Percentiles rank a stretch among this genome's conserved stretches.
These are phyloP conservation scores for Mobula birostris DNA, from an alignment of 2,113 vertebrate species.

Conservation along the genomic window DNA sequence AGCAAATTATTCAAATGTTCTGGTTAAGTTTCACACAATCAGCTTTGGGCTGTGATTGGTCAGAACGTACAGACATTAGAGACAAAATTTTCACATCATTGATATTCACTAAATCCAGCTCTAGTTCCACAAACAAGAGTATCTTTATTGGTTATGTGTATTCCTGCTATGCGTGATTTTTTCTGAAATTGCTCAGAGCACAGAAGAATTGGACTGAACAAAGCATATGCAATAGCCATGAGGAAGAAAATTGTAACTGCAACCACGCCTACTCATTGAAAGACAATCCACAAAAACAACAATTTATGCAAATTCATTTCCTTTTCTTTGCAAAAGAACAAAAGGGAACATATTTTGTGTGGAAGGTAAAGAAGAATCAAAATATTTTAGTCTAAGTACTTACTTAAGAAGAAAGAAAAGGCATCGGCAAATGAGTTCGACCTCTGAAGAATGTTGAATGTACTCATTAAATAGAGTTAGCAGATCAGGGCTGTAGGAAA, in stretches of 20 bases:
- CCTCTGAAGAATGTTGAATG: constrained; percentile 67
- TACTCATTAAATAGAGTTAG: constrained; percentile 74
- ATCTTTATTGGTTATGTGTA: background rate
- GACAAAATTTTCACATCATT: background rate
- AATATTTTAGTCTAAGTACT: background rate
- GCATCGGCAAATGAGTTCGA: constrained; percentile 86
- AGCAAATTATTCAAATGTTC: background rate
- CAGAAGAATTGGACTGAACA: background rate
- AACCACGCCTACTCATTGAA: background rate
- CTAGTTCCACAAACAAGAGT: background rate
- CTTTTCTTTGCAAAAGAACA: background rate
- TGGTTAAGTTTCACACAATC: background rate
- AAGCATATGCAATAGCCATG: background rate
- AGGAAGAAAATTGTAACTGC: background rate
- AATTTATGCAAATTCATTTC: background rate
- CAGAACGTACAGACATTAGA: background rate
- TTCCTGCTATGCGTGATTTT: background rate
- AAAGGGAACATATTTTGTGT: background rate
- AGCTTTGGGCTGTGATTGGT: background rate
- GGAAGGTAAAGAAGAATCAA: background rate
- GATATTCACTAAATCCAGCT: background rate
- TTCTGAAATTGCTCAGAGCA: background rate
- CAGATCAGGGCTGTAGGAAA: constrained; percentile 80
- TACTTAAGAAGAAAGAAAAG: constrained; percentile 93
- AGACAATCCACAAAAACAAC: background rate